Conservation (phyloP, 2,888 invertebrate genomes). For the Drosophila borealis region DNA sequence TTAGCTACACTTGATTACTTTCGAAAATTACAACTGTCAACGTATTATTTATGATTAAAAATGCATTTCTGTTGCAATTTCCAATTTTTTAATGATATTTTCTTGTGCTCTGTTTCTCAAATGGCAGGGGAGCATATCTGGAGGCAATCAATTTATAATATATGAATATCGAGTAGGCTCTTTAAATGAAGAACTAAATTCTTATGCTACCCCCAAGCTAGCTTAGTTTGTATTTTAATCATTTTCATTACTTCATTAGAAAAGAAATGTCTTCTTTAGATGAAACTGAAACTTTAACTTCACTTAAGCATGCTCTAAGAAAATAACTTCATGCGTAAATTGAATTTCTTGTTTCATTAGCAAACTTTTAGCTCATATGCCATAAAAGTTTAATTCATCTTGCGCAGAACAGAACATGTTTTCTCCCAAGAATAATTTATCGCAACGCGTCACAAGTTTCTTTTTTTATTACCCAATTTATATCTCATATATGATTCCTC, state of each 20-base stretch:
- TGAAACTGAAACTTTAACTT: neutral
- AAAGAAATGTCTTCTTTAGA: too few relatives aligned
- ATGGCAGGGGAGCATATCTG: neutral
- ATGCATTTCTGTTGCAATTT: slow-evolving; percentile 47
- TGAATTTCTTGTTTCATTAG: slow-evolving; percentile 14
- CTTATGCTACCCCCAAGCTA: neutral
- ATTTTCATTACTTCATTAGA: too few relatives aligned
- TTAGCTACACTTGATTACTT: slow-evolving; percentile 82
- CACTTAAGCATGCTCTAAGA: neutral
- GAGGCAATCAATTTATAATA: too few relatives aligned
- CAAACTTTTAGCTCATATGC: slow-evolving; percentile 24
- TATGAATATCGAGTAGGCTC: too few relatives aligned
- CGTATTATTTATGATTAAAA: slow-evolving; percentile 78
- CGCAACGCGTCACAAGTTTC: neutral
- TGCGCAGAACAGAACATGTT: neutral
- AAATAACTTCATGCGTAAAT: slow-evolving; percentile 14
- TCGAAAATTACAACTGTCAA: slow-evolving; percentile 81
- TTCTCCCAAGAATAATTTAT: slow-evolving; percentile 15
- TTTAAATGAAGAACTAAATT: too few relatives aligned
- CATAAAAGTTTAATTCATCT: slow-evolving; percentile 3
- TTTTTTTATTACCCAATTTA: slow-evolving; percentile 12
- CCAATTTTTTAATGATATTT: slow-evolving; percentile 15
- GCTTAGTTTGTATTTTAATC: too few relatives aligned
- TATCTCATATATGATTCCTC: neutral
- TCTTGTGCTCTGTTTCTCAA: neutral